Base-by-base conservation (phyloP, 1,140 invertebrate genomes). In the Proales similis region DNA sequence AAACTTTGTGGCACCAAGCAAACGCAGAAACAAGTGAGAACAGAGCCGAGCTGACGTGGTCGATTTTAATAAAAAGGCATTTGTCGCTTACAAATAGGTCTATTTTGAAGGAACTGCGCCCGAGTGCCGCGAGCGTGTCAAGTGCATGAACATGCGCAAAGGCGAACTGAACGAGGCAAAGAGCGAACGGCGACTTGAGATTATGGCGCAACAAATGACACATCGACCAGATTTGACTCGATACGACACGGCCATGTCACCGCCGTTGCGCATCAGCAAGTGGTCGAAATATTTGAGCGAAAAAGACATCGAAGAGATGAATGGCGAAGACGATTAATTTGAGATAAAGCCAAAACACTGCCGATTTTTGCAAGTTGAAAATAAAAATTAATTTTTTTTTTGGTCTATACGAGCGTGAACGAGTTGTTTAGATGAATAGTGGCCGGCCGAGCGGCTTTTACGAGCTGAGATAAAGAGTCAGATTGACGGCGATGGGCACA, bases 1-100 rank as follows among this genome's bases (percentile, higher is more conserved):
- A 53, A 53, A 53, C 27, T 53, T 24, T 53, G 49, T 38, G 49
- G 49, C 6, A 53, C 33, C 17, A 53, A 53, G 17, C 49, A 53
- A 36, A 53, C 22, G 38, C 32, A 39, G 3, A 53, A 38, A 24
- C 49, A 53, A 39, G 32, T 49, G 22, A 29, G 22, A 32, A 49
- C 17, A 49, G 11, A 19, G 12, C 22, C 7, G 22, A 32, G 17
- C 30, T 49, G n/a, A 49, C 14, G 11, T 32, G n/a, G n/a, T n/a
- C n/a, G n/a, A n/a, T n/a, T n/a, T n/a, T n/a, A n/a, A n/a, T n/a
- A n/a, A n/a, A n/a, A n/a, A n/a, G n/a, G n/a, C n/a, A n/a, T n/a
- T n/a, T n/a, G n/a, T n/a, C n/a, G 11, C 11, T 14, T 49, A 2
- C 0, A 17, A 4, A 33, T 6, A 49, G 24, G 22, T 49, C n/a